Conservation (phyloP, 2,113 vertebrate genomes). For the Pedetes capensis region DNA sequence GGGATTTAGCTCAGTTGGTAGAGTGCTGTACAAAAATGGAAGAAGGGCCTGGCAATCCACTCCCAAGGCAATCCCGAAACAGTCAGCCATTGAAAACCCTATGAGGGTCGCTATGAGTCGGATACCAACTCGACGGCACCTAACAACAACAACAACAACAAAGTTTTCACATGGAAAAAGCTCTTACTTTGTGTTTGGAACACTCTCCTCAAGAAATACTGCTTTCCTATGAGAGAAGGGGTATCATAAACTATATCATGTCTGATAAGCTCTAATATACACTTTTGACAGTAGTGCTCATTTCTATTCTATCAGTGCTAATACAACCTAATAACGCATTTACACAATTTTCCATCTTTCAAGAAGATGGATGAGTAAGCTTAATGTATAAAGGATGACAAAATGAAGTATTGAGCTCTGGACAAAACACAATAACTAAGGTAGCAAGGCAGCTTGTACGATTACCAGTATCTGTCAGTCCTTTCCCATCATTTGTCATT, state of each 20-base stretch:
- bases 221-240: background rate
- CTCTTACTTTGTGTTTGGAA: background rate
- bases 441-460: background rate
- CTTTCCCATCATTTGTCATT: slow-evolving; percentile 53
- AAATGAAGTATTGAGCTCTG: slow-evolving; percentile 58
- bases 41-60: too few species aligned
- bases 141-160: too few species aligned
- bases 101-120: too few species aligned
- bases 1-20: too few species aligned
- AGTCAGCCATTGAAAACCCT: too few species aligned
- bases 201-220: background rate
- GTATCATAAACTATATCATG: background rate
- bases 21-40: too few species aligned
- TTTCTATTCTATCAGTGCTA: slow-evolving; percentile 69
- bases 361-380: slow-evolving; percentile 55
- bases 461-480: slow-evolving; percentile 57
- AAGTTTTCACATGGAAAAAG: background rate
- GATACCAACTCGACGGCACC: too few species aligned
- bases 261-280: slow-evolving; percentile 48
- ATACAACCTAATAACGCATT: slow-evolving; percentile 66
- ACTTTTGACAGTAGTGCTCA: slow-evolving; percentile 45
- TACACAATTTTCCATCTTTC: slow-evolving; percentile 72
- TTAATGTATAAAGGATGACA: slow-evolving; percentile 53
- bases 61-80: too few species aligned
- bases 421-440: slow-evolving; percentile 36